Evolutionary conservation across 1,140 invertebrate species (phyloP).

Genomic region (Apis dorsata): DNA sequence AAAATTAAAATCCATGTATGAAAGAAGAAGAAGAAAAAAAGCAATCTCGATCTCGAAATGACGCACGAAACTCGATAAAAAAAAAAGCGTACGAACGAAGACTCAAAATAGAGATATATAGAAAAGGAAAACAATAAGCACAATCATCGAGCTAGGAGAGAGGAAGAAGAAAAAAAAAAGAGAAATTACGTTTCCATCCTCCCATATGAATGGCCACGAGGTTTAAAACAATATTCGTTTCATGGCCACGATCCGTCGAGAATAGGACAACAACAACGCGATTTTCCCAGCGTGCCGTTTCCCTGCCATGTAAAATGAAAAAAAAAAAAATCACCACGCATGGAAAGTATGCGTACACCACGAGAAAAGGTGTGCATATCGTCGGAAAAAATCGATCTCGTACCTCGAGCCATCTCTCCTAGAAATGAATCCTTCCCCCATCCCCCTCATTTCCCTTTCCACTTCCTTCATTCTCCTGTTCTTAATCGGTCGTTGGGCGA

Average conservation of each 20-base stretch:
- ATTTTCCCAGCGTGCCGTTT: background rate
- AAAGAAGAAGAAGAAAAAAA: no score
- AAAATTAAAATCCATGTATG: no score
- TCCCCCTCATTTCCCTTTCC: background rate
- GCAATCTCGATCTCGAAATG: no score
- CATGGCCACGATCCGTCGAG: conserved; percentile 5
- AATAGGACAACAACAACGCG: background rate
- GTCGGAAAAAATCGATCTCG: background rate
- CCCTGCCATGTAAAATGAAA: conserved; percentile 17
- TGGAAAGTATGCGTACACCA: background rate
- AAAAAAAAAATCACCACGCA: background rate
- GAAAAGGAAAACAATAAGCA: background rate
- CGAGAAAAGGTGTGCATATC: no score
- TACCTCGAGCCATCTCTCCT: no score
- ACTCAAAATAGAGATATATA: no score
- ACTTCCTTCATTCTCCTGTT: no score
- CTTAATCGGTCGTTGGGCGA: conserved; percentile 7
- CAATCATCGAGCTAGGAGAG: background rate
- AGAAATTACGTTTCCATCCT: conserved; percentile 20
- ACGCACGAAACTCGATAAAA: no score
- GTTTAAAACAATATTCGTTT: conserved; percentile 22
- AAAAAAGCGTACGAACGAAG: no score
- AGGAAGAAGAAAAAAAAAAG: no score
- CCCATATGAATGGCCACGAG: background rate
- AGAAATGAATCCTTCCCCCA: background rate